Conservation (phyloP, 2,113 vertebrate species). For the Aldabrachelys gigantea region DNA sequence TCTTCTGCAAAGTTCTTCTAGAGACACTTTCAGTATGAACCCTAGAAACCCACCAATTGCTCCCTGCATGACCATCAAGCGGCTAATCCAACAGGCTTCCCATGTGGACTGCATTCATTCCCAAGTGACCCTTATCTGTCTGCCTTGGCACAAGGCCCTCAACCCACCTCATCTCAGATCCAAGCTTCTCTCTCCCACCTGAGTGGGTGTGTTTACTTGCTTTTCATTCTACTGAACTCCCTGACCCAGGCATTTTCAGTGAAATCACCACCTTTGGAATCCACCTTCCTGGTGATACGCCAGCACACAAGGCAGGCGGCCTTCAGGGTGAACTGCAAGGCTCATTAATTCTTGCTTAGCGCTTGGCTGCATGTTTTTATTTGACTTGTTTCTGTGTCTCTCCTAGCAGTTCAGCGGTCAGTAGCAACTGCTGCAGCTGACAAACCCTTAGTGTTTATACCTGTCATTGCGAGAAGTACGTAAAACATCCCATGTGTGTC, state of each 20-base stretch:
- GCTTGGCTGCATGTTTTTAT: neutral
- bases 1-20: neutral
- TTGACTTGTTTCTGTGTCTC: neutral
- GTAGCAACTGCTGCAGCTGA: neutral
- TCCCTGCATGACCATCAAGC: neutral
- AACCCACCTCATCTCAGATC: neutral
- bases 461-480: neutral
- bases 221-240: neutral
- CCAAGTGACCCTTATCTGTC: neutral
- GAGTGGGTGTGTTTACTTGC: neutral
- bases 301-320: neutral
- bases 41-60: fast-evolving
- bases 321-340: neutral
- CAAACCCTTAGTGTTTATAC: neutral
- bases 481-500: neutral
- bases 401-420: neutral
- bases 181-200: neutral
- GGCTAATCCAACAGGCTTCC: fast-evolving
- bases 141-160: neutral
- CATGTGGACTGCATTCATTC: neutral
- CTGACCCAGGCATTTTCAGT: neutral
- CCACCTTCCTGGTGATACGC: neutral
- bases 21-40: neutral
- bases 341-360: neutral
- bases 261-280: neutral